phyloP scores from a whole-genome alignment of 2,113 vertebrate species.

The Cranoglanis bouderius region DNA sequence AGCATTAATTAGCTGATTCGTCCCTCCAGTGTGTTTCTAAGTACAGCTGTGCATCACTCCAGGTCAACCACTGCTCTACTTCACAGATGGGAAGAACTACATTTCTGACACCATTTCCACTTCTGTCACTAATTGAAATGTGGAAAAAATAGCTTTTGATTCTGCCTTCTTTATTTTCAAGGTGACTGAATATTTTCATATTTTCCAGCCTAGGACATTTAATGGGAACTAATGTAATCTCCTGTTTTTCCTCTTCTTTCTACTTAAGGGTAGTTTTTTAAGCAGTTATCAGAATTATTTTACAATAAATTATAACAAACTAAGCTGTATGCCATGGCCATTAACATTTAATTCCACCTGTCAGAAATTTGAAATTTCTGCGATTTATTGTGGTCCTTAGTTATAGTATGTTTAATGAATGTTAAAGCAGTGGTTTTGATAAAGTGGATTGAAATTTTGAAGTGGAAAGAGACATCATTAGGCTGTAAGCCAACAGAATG shows the following conservation, averaged over 20 bases:
- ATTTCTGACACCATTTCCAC: conserved; percentile 47
- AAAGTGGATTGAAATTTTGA: neutral
- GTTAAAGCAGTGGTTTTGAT: conserved; percentile 1
- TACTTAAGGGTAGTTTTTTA: neutral
- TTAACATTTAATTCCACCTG: neutral
- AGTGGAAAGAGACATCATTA: conserved; percentile 26
- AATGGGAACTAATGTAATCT: neutral
- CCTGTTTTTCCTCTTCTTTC: neutral
- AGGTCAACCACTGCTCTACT: conserved; percentile 54
- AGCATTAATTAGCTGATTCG: conserved; percentile 51
- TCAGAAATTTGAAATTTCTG: neutral
- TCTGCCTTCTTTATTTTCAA: conserved; percentile 23
- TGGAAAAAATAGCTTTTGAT: conserved; percentile 30
- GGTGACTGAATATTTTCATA: conserved; percentile 3
- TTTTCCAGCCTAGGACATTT: neutral
- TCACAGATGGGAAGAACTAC: conserved; percentile 49
- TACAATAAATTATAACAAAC: neutral
- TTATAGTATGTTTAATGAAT: neutral
- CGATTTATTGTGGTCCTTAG: neutral
- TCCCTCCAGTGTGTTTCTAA: conserved; percentile 45
- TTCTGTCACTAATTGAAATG: conserved; percentile 51
- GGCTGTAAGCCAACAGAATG: conserved; percentile 3
- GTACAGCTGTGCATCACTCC: conserved; percentile 54
- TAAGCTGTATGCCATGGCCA: neutral
- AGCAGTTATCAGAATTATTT: neutral